Base-by-base conservation (phyloP, 2,888 invertebrate genomes). In the Rotaria sp. region DNA sequence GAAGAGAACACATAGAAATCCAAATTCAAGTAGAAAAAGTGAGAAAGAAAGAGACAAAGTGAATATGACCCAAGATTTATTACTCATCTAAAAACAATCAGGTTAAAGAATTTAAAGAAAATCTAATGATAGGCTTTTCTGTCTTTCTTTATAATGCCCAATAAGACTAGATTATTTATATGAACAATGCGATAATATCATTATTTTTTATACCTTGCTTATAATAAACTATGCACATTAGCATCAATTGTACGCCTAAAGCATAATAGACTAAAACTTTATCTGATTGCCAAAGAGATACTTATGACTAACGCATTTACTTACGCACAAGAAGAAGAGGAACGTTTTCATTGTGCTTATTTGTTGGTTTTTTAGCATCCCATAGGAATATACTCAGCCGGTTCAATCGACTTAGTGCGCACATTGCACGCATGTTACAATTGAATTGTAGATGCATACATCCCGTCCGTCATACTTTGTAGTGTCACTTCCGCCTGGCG, bases 211-310 rank as follows among this genome's bases (percentile, higher is more conserved):
- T 8, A 55, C 8, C 55, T 55, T 26, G 26, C 10, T 10, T 55
- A 55, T 26, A 55, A 26, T 55, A 55, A 11, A 55, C 5, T 26
- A 55, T 26, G 0, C 2, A 26, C 55, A 67, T 11, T 30, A 30
- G 18, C 18, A 67, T 67, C 5, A 21, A 67, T 30, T 18, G 18
- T 35, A 7, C 38, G 35, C 35, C 35, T 67, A 35, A 30, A 67
- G 67, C 67, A 67, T 30, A 4, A 67, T 67, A 30, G 35, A 21
- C 4, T 30, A 67, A 3, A 21, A 21, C 4, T 67, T 38, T 67
- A 67, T 67, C 35, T 67, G 67, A 67, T 67, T 67, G 67, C 67
- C 8, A 67, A 38, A 67, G 67, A 67, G 67, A 67, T 67, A 67
- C 67, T 67, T 67, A 67, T 67, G 67, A 55, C 26, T 11, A 26